Evolutionary conservation across 2,888 invertebrate species (phyloP), one percentile per base, ranked within the genome.

Genomic region (Adela reaumurella): DNA sequence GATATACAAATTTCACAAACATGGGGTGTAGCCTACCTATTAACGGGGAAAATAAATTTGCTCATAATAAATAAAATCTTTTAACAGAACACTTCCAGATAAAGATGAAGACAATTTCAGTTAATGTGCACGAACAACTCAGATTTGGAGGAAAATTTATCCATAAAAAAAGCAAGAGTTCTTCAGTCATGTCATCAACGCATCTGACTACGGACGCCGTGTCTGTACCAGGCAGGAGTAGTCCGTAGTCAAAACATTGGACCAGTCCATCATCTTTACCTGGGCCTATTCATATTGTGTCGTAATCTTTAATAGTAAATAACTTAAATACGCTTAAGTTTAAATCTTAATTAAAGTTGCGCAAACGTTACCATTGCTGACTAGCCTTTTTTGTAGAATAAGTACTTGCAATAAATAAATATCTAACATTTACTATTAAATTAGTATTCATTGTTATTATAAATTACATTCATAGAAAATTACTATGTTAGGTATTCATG

Each of bases 331-430:
- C 69, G 70, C 73, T 70, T 73, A 71, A 58, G 61, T 63, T 59
- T 62, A 62, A 17, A 19, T 19, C 53, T 55, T 59, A 66, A 68
- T 73, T 74, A 71, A 73, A 70, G 72, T 79, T 77, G 77, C 77
- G 74, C 78, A 80, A 79, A 78, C 54, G 70, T 70, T 68, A 74
- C 74, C 77, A 74, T 73, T 56, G 55, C 55, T 80, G 80, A 80
- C 80, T 80, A 80, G 80, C 53, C 54, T 78, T 74, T 68, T 70
- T 71, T 76, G 71, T 76, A 74, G 68, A 74, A 55, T 80, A 80
- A 79, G 80, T 80, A 80, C 77, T 70, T 78, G 70, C 68, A 77
- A 76, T 76, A 78, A 77, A 76, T 74, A 70, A 69, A 64, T 54
- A 55, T 70, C 71, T 66, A 65, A 69, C 67, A 49, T 65, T 71